Percentiles rank a stretch among this genome's conserved stretches.
Evolutionary conservation across 2,797 vertebrate species (phyloP).

Genomic region (Enteromius paludinosus): DNA sequence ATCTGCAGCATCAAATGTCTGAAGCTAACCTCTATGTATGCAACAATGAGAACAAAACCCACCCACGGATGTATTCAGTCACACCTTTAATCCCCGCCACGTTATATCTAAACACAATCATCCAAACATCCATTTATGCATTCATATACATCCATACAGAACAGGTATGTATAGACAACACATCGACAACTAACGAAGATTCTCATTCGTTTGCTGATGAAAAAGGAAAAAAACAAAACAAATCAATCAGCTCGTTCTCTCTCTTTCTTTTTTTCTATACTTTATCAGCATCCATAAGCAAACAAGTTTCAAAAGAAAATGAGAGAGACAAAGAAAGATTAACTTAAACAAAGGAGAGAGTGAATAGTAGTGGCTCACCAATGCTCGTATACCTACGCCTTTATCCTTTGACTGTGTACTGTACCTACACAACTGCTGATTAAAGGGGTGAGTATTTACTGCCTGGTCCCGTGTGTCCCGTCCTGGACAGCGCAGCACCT

Average conservation of each 20-base stretch:
- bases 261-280: conserved; percentile 57
- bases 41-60: conserved; percentile 37
- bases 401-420: conserved; percentile 85
- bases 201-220: conserved; percentile 51
- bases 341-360: conserved; percentile 94
- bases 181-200: conserved; percentile 71
- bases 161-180: conserved; percentile 65
- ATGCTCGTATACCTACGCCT: conserved; percentile 99
- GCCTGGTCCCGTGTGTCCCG: conserved; percentile 95
- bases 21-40: conserved; percentile 40
- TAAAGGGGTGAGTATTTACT: conserved; percentile 99
- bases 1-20: conserved; percentile 44
- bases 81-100: conserved; percentile 52
- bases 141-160: conserved; percentile 53
- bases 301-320: conserved; percentile 76
- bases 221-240: conserved; percentile 66
- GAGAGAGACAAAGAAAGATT: conserved; percentile 68
- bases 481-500: conserved; percentile 81
- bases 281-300: conserved; percentile 84
- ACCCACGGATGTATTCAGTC: conserved; percentile 49
- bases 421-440: conserved; percentile 99
- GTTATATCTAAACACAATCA: conserved; percentile 35
- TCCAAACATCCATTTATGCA: conserved; percentile 40
- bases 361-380: conserved; percentile 99
- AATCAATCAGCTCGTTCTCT: conserved; percentile 52